Evolutionary conservation across 2,888 invertebrate species (phyloP).

Genomic region (Azorinus chamasolen): DNA sequence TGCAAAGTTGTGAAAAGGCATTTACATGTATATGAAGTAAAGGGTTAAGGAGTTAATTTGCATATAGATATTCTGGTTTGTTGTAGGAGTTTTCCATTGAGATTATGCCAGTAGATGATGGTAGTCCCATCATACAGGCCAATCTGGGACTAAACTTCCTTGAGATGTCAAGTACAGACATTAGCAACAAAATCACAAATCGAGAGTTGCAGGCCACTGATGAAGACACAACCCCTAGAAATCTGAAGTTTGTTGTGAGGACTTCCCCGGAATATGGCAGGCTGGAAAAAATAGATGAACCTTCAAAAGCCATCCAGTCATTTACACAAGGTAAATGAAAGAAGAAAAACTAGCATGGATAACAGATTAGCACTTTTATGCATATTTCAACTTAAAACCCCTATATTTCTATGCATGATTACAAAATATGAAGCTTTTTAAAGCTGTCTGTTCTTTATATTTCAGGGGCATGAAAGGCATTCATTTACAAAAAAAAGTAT

Average conservation of each 20-base stretch:
- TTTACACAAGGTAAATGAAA: constrained; percentile 80
- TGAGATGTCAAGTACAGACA: constrained; percentile 70
- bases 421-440: too few relatives aligned
- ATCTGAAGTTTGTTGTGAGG: constrained; percentile 78
- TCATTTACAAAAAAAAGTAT: too few relatives aligned
- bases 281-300: constrained; percentile 73
- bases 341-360: too few relatives aligned
- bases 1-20: too few relatives aligned
- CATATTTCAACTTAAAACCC: too few relatives aligned
- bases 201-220: constrained; percentile 77
- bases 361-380: too few relatives aligned
- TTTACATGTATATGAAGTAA: too few relatives aligned
- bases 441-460: too few relatives aligned
- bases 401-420: too few relatives aligned
- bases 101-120: constrained; percentile 82
- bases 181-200: constrained; percentile 76
- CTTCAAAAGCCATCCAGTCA: constrained; percentile 65
- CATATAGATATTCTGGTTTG: too few relatives aligned
- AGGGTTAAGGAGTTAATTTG: too few relatives aligned
- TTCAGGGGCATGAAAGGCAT: too few relatives aligned
- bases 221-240: constrained; percentile 74
- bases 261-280: constrained; percentile 77
- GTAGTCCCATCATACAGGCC: constrained; percentile 79
- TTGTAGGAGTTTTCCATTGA: constrained; percentile 81
- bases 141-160: constrained; percentile 83